Percentiles rank a stretch among this genome's conserved stretches.
Conservation (phyloP, 2,113 vertebrate genomes). For the Phoenicopterus ruber region DNA sequence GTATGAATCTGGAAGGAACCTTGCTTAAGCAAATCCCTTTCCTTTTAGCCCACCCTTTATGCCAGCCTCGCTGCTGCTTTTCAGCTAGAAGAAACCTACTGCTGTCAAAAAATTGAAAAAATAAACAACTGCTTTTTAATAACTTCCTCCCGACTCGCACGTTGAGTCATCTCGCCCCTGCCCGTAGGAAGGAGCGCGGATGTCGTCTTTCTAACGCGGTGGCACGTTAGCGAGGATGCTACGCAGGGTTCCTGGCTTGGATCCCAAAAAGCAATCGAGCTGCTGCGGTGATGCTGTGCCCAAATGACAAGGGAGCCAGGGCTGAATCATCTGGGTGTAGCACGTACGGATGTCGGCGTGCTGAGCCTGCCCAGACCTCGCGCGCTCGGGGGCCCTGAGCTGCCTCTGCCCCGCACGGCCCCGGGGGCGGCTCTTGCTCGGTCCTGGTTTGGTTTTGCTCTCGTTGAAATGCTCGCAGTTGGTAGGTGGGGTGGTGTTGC, state of each 20-base stretch:
- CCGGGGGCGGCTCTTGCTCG: background rate
- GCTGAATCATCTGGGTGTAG: slow-evolving; percentile 20
- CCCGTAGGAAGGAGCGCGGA: background rate
- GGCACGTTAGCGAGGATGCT: background rate
- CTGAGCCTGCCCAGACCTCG: background rate
- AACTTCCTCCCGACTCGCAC: background rate
- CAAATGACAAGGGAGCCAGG: background rate
- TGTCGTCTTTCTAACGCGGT: background rate
- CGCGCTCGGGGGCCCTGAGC: background rate
- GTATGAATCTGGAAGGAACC: background rate
- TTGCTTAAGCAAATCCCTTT: background rate
- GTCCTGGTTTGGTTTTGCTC: background rate
- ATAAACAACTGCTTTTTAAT: slow-evolving; percentile 7
- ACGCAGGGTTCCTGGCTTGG: background rate
- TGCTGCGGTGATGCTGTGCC: background rate
- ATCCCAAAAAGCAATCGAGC: background rate
- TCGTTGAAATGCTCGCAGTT: background rate
- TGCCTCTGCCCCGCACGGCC: background rate
- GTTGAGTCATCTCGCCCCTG: slow-evolving; percentile 1
- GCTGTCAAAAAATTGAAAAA: background rate
- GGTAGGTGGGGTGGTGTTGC: background rate
- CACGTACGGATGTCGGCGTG: background rate
- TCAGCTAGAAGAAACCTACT: background rate
- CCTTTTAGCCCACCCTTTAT: background rate
- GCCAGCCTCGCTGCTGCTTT: background rate